A percentile compares a stretch with the other conserved stretches of the same genome.
Conservation (phyloP, 2,888 invertebrate genomes). For the Nomada hirtipes region DNA sequence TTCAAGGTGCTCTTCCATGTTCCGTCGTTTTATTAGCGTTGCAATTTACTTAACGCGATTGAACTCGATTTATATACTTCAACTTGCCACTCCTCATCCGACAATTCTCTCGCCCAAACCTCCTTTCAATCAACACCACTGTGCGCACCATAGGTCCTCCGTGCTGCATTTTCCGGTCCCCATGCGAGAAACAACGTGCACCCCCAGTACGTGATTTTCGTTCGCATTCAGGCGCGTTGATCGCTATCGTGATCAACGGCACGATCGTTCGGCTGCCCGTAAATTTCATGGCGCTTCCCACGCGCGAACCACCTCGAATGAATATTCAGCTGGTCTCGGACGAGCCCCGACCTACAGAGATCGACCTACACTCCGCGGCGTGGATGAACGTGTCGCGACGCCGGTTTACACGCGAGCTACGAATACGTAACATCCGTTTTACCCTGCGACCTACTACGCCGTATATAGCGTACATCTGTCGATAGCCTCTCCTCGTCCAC, state of each 20-base stretch:
- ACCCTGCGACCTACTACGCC: constrained; percentile 63
- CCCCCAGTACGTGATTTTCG: constrained; percentile 42
- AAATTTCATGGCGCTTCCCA: constrained; percentile 58
- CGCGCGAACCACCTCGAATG: constrained; percentile 49
- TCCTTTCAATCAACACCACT: not conserved
- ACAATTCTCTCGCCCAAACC: no score
- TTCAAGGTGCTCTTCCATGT: no score
- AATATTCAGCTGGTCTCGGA: constrained; percentile 56
- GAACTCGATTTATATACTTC: not conserved
- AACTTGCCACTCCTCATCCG: no score
- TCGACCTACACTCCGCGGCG: constrained; percentile 61
- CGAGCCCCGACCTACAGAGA: constrained; percentile 59
- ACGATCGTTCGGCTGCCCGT: constrained; percentile 56
- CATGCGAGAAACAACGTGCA: not conserved
- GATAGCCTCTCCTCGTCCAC: constrained; percentile 44
- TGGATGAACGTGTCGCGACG: constrained; percentile 52
- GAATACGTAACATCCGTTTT: constrained; percentile 67
- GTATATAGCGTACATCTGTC: constrained; percentile 54
- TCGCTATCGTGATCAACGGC: constrained; percentile 52
- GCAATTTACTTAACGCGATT: not conserved
- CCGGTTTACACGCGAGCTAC: constrained; percentile 55
- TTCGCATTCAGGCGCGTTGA: constrained; percentile 24
- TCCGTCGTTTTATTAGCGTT: not conserved
- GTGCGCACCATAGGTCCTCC: not conserved
- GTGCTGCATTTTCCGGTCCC: constrained; percentile 17